Evolutionary conservation across 2,797 vertebrate species (phyloP).

Genomic region (Micrastur ruficollis): DNA sequence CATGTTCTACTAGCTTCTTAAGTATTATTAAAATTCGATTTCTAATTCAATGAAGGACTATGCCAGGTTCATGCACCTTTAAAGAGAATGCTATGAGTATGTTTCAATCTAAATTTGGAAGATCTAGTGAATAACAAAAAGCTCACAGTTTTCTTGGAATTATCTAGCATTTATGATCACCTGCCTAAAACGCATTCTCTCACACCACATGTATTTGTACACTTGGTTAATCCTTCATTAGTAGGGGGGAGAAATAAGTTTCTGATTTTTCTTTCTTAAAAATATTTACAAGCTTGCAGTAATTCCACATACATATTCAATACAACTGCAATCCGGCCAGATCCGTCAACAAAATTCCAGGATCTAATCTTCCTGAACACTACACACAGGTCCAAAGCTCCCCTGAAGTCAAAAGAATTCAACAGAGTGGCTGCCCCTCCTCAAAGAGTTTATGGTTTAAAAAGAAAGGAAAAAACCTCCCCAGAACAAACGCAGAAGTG

Average conservation of each 20-base stretch:
- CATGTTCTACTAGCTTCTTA: not conserved
- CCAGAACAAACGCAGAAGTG: not conserved
- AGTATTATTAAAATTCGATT: not conserved
- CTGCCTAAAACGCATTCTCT: not conserved
- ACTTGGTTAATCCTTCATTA: not conserved
- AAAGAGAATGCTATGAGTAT: not conserved
- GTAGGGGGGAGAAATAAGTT: not conserved
- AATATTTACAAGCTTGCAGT: not conserved
- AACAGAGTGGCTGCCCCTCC: not conserved
- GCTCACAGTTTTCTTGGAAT: not conserved
- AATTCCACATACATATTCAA: not conserved
- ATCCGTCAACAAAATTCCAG: not conserved
- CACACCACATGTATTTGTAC: not conserved
- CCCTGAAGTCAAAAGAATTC: not conserved
- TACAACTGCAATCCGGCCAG: not conserved
- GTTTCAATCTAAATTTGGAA: constrained; percentile 8
- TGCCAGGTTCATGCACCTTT: not conserved
- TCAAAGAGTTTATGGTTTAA: not conserved
- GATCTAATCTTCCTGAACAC: not conserved
- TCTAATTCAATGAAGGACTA: not conserved
- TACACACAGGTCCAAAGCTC: not conserved
- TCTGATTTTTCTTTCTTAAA: not conserved
- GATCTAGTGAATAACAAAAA: not conserved
- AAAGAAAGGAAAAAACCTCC: not conserved
- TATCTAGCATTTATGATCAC: not conserved